Evolutionary conservation across 2,888 invertebrate genomes (phyloP).

Genomic region (Fissipunctia ypsillon): DNA sequence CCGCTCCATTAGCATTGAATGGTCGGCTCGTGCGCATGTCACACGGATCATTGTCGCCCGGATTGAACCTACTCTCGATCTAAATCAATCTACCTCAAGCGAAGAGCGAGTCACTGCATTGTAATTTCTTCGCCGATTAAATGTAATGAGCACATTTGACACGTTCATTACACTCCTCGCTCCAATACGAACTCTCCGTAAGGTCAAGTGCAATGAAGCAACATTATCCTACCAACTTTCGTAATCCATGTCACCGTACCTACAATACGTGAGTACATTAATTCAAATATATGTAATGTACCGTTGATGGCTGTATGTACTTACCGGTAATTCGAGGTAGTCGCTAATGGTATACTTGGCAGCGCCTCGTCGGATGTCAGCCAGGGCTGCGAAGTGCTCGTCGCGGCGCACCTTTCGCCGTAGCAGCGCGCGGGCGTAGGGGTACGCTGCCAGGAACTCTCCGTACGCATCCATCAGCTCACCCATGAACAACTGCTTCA

Average conservation of each 20-base stretch:
- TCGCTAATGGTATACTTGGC: constrained; percentile 92
- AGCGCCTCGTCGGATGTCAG: constrained; percentile 92
- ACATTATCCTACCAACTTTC: constrained; percentile 73
- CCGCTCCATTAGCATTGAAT: constrained; percentile 90
- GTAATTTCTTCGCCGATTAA: constrained; percentile 83
- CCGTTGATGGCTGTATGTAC: constrained; percentile 75
- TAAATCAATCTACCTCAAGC: constrained; percentile 83
- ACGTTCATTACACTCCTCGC: constrained; percentile 78
- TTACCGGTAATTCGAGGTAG: constrained; percentile 93
- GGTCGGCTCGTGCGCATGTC: constrained; percentile 82
- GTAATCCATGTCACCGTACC: constrained; percentile 70
- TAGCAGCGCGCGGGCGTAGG: constrained; percentile 91
- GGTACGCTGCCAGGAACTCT: constrained; percentile 91
- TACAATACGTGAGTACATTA: constrained; percentile 60
- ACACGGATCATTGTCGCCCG: constrained; percentile 84
- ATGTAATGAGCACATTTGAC: constrained; percentile 85
- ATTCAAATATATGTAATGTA: constrained; percentile 63
- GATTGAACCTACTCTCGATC: constrained; percentile 81
- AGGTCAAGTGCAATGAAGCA: constrained; percentile 81
- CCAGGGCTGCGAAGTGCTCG: constrained; percentile 92
- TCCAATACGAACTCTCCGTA: constrained; percentile 70
- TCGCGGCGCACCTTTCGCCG: constrained; percentile 91
- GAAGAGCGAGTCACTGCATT: constrained; percentile 76
- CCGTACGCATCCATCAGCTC: constrained; percentile 92
- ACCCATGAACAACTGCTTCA: constrained; percentile 91